Conservation (phyloP, 2,797 vertebrate genomes). For the Salarias fasciatus region DNA sequence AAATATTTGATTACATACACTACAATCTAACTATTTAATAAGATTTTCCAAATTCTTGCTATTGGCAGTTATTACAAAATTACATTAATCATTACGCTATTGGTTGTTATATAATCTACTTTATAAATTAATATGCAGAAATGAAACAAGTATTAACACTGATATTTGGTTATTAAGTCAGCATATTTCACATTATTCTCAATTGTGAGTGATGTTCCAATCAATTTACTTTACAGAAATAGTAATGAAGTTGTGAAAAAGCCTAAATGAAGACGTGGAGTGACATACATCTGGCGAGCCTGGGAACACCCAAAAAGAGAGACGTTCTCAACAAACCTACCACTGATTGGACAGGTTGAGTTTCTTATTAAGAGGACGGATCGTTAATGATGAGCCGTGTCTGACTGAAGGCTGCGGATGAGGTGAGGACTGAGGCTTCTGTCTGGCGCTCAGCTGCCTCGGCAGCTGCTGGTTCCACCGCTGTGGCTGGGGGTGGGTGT, state of each 20-base stretch:
- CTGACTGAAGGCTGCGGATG: constrained; percentile 26
- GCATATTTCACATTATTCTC: background rate
- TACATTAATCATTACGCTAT: too few species aligned
- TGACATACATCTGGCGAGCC: too few species aligned
- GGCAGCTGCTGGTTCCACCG: constrained; percentile 52
- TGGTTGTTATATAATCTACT: too few species aligned
- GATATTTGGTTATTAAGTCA: too few species aligned
- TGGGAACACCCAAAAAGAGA: constrained; percentile 9
- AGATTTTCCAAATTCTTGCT: too few species aligned
- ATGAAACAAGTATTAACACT: too few species aligned
- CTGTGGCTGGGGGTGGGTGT: constrained; percentile 45
- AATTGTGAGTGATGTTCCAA: background rate
- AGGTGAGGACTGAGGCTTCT: constrained; percentile 32
- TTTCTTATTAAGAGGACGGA: constrained; percentile 46
- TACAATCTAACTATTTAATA: too few species aligned
- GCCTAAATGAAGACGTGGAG: constrained; percentile 1
- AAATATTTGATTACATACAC: too few species aligned
- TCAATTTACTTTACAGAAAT: background rate
- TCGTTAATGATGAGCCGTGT: constrained; percentile 40
- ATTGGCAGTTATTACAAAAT: too few species aligned
- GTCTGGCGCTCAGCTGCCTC: constrained; percentile 53
- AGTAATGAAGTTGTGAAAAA: constrained; percentile 14
- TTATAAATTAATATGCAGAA: too few species aligned
- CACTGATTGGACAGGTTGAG: constrained; percentile 5
- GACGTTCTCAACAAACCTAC: background rate